phyloP scores from a whole-genome alignment of 30 jellyfish, hydroid and myxozoan genomes.

The Sanderia malayensis region DNA sequence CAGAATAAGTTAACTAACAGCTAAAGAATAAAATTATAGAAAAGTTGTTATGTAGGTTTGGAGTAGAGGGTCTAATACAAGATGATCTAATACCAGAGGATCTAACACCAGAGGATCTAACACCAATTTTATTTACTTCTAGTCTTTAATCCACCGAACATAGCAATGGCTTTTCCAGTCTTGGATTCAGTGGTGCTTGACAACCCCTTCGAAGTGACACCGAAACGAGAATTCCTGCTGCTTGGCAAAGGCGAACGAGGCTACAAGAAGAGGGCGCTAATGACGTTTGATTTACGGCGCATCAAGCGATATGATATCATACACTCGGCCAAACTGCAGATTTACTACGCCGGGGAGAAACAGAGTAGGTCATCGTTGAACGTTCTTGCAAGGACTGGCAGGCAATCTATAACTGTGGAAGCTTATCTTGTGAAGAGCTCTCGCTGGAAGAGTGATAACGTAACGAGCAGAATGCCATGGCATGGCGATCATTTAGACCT shows the following conservation, averaged over 20 bases:
- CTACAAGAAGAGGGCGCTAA: conserved; percentile 56
- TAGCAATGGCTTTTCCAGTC: conserved; percentile 35
- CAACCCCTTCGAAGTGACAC: conserved; percentile 50
- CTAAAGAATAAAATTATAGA: no score
- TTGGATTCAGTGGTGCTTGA: conserved; percentile 60
- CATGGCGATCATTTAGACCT: conserved; percentile 67
- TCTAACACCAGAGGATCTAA: no score
- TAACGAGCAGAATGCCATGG: conserved; percentile 86
- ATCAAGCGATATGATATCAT: conserved; percentile 44
- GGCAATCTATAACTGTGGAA: conserved; percentile 22
- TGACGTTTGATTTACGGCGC: conserved; percentile 54
- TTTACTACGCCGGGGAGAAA: conserved; percentile 50
- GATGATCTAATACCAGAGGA: no score
- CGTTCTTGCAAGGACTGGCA: conserved; percentile 29
- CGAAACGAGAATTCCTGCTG: conserved; percentile 46
- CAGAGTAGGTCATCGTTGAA: conserved; percentile 13
- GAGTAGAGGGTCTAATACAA: no score
- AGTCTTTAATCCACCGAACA: background rate
- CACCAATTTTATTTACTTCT: no score
- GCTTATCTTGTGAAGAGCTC: conserved; percentile 63
- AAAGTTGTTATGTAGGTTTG: no score
- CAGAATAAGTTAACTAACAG: no score
- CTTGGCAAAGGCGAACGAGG: conserved; percentile 64
- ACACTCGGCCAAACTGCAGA: conserved; percentile 71
- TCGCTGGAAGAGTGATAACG: conserved; percentile 61